A percentile compares a stretch with the other conserved stretches of the same genome.
Conservation (phyloP, 2,113 vertebrate species). For the Oryzias curvinotus region DNA sequence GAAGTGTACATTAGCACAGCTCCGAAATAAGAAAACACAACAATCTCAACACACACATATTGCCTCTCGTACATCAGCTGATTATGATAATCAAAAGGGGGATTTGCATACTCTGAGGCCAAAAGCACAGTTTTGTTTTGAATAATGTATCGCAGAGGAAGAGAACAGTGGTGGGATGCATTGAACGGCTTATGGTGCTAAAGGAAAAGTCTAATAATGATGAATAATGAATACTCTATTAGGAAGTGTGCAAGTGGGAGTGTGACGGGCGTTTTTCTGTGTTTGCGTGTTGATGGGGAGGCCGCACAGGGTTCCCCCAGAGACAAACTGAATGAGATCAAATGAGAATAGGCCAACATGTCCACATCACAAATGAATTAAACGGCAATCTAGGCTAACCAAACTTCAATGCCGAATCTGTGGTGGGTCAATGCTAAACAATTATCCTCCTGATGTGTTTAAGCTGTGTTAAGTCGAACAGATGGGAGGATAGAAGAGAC, state of each 20-base stretch:
- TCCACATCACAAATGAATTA: conserved; percentile 54
- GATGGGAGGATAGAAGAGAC: conserved; percentile 8
- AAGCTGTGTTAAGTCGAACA: conserved; percentile 31
- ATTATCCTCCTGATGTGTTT: conserved; percentile 33
- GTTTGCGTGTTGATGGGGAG: conserved; percentile 19
- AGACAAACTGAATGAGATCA: conserved; percentile 59
- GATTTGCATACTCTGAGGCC: conserved; percentile 73
- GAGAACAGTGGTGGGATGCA: conserved; percentile 61
- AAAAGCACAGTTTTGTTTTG: conserved; percentile 70
- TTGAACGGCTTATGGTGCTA: conserved; percentile 59
- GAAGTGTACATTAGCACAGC: conserved; percentile 52
- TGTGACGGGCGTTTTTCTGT: conserved; percentile 29
- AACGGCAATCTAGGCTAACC: conserved; percentile 24
- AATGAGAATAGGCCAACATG: conserved; percentile 44
- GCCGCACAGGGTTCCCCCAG: conserved; percentile 44
- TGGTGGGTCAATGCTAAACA: conserved; percentile 53
- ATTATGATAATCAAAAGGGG: conserved; percentile 72
- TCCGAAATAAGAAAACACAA: conserved; percentile 56
- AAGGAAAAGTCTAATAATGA: conserved; percentile 69
- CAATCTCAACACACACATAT: conserved; percentile 22
- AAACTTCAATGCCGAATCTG: conserved; percentile 42
- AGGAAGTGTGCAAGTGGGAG: conserved; percentile 43
- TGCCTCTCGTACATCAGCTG: conserved; percentile 60
- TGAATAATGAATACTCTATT: conserved; percentile 70
- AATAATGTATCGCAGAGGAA: conserved; percentile 72